These are phyloP conservation scores for Dascyllus trimaculatus DNA, from an alignment of 2,113 vertebrate species.

Conservation along the genomic window DNA sequence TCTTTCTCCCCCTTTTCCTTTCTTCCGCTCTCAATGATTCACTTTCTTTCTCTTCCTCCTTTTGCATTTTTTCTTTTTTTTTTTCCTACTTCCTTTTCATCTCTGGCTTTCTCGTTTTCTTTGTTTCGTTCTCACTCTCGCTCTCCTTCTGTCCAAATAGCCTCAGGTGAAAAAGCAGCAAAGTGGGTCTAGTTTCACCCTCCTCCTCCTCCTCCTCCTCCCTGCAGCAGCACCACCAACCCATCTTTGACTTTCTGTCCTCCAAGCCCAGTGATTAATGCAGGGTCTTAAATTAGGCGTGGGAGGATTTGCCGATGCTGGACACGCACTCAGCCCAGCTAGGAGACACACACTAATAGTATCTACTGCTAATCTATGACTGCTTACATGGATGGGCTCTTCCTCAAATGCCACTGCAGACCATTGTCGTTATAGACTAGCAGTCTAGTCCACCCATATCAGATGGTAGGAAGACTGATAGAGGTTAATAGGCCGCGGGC, in stretches of 20 bases:
- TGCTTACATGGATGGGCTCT: slow-evolving; percentile 80
- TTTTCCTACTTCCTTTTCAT: slow-evolving; percentile 57
- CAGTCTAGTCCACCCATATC: slow-evolving; percentile 73
- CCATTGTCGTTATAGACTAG: slow-evolving; percentile 76
- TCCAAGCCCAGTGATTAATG: slow-evolving; percentile 83
- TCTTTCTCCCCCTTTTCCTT: slow-evolving; percentile 81
- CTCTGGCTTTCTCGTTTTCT: slow-evolving; percentile 51
- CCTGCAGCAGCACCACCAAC: slow-evolving; percentile 38
- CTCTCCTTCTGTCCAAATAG: slow-evolving; percentile 82
- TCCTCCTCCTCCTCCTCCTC: slow-evolving; percentile 24
- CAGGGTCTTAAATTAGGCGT: slow-evolving; percentile 83
- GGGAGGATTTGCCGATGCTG: slow-evolving; percentile 80
- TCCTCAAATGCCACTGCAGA: slow-evolving; percentile 80
- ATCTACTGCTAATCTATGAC: slow-evolving; percentile 83
- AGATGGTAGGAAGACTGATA: slow-evolving; percentile 77
- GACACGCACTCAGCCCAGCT: slow-evolving; percentile 72
- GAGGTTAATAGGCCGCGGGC: slow-evolving; percentile 71
- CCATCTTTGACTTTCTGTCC: slow-evolving; percentile 86
- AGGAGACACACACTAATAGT: slow-evolving; percentile 78
- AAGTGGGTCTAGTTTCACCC: slow-evolving; percentile 62
- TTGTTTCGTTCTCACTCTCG: slow-evolving; percentile 39
- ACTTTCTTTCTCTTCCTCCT: slow-evolving; percentile 49
- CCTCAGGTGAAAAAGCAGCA: slow-evolving; percentile 85
- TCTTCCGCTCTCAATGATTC: slow-evolving; percentile 64
- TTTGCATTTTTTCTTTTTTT: slow-evolving; percentile 43